phyloP scores from a whole-genome alignment of 1,140 invertebrate species.

The Patella vulgata region DNA sequence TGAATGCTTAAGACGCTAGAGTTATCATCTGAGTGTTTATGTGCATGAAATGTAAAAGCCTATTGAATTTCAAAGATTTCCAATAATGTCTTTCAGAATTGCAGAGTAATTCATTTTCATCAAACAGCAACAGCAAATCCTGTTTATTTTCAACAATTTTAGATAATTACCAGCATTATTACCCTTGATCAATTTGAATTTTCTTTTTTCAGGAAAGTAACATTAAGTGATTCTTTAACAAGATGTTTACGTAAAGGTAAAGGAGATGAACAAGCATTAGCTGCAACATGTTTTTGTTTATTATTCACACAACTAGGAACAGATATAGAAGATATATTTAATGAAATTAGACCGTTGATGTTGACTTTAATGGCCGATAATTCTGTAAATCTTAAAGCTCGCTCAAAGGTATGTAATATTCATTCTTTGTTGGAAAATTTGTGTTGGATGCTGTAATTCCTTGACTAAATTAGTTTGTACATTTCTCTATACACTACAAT shows the following conservation, averaged over 20 bases:
- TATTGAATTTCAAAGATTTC: too few species aligned
- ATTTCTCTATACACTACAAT: too few species aligned
- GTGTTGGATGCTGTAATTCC: too few species aligned
- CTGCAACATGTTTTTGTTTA: constrained; percentile 81
- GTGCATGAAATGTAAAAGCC: too few species aligned
- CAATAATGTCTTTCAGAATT: too few species aligned
- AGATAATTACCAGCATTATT: constrained; percentile 25
- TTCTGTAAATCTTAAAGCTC: constrained; percentile 70
- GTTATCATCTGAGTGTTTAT: too few species aligned
- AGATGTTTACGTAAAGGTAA: constrained; percentile 83
- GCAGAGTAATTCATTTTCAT: not conserved
- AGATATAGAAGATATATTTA: constrained; percentile 74
- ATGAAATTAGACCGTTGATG: constrained; percentile 72
- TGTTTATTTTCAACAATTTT: not conserved
- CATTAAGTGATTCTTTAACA: constrained; percentile 83
- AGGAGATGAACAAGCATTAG: constrained; percentile 81
- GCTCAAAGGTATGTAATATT: constrained; percentile 72
- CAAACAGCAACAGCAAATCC: not conserved
- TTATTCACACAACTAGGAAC: constrained; percentile 86
- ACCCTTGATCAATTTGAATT: too few species aligned
- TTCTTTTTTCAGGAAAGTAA: constrained; percentile 75
- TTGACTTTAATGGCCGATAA: constrained; percentile 73
- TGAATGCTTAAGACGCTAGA: too few species aligned
- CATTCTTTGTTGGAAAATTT: too few species aligned
- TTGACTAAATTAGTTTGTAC: too few species aligned